Percentiles rank a stretch among this genome's conserved stretches.
These are phyloP conservation scores for Syngnathus rostellatus DNA, from an alignment of 2,797 vertebrate species.

Conservation along the genomic window DNA sequence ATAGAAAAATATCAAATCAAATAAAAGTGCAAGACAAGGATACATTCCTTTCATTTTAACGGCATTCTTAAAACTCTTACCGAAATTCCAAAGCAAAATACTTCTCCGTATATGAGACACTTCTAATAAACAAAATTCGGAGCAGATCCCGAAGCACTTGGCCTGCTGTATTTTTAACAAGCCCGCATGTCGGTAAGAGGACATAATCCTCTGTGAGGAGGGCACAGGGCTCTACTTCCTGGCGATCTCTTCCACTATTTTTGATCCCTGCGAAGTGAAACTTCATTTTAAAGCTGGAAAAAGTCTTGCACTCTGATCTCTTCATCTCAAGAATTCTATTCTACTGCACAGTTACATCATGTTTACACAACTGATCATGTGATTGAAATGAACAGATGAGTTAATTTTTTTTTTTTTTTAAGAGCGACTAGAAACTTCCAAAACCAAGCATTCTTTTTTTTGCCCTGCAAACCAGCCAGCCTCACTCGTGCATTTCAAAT, in stretches of 20 bases:
- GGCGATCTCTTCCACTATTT: constrained; percentile 1
- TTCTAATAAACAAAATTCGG: not conserved
- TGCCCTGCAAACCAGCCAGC: not conserved
- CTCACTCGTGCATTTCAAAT: not conserved
- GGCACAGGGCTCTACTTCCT: constrained; percentile 1
- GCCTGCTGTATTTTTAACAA: constrained; percentile 4
- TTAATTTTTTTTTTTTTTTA: not conserved
- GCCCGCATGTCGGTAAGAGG: constrained; percentile 5
- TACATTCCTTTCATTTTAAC: not conserved
- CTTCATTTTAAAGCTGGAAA: not conserved
- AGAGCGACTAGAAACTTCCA: not conserved
- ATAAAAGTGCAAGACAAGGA: not conserved
- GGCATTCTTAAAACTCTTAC: not conserved
- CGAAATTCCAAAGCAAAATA: not conserved
- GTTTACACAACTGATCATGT: not conserved
- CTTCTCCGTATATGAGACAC: not conserved
- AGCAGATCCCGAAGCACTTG: not conserved
- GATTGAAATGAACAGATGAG: not conserved
- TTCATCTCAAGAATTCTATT: not conserved
- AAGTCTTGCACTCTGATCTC: not conserved
- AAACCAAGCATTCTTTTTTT: not conserved
- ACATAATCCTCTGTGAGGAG: constrained; percentile 7
- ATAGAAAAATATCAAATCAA: not conserved
- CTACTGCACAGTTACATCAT: not conserved
- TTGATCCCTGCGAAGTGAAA: not conserved